Evolutionary conservation across 2,797 vertebrate species (phyloP).

Genomic region (Rhyacichthys aspro): DNA sequence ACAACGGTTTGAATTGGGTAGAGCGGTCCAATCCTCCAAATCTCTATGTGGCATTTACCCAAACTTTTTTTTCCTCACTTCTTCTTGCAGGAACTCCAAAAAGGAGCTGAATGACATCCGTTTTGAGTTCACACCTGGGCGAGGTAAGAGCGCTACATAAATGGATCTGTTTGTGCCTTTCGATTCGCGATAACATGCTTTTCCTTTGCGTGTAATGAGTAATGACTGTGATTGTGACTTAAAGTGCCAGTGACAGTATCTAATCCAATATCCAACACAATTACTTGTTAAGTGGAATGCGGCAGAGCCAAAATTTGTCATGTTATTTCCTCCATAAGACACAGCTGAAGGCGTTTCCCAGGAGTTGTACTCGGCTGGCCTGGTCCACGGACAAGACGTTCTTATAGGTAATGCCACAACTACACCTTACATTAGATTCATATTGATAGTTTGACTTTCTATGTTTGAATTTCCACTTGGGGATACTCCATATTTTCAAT

Average conservation of each 20-base stretch:
- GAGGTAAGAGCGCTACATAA: constrained; percentile 82
- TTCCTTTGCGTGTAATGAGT: constrained; percentile 22
- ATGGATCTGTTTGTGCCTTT: constrained; percentile 30
- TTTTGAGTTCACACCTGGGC: constrained; percentile 97
- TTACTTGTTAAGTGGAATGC: constrained; percentile 53
- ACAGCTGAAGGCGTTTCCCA: constrained; percentile 98
- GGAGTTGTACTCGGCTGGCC: constrained; percentile 96
- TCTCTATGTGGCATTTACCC: not conserved
- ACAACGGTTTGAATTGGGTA: constrained; percentile 1
- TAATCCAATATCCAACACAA: constrained; percentile 41
- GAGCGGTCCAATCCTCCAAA: not conserved
- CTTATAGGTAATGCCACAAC: constrained; percentile 87
- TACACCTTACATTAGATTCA: too few species aligned
- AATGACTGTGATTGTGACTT: constrained; percentile 22
- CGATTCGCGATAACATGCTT: constrained; percentile 23
- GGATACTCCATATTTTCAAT: too few species aligned
- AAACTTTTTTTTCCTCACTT: constrained; percentile 20
- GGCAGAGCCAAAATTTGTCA: constrained; percentile 63
- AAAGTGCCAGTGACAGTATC: constrained; percentile 25
- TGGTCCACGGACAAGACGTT: constrained; percentile 95
- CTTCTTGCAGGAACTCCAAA: constrained; percentile 88
- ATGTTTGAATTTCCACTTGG: too few species aligned
- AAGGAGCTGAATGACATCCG: constrained; percentile 99
- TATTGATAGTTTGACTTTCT: too few species aligned
- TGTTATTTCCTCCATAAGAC: constrained; percentile 79